Percentiles rank a stretch among this genome's conserved stretches.
These are phyloP conservation scores for Drosophila lacteicornis DNA, from an alignment of 1,140 invertebrate genomes.

Conservation along the genomic window DNA sequence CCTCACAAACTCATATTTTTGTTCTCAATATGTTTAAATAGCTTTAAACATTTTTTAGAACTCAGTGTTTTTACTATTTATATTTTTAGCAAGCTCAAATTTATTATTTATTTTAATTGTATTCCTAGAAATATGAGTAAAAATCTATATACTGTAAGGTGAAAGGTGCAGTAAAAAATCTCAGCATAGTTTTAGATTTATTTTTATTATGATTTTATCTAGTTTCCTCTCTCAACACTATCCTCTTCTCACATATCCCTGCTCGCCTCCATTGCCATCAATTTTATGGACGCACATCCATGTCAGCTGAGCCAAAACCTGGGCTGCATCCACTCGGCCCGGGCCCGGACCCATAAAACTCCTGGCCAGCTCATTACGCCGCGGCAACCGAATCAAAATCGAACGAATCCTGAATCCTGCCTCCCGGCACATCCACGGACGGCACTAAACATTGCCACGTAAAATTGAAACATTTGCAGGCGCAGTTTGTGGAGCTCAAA, in stretches of 20 bases:
- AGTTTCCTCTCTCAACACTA: background rate
- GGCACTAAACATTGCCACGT: constrained; percentile 67
- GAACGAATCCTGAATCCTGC: constrained; percentile 26
- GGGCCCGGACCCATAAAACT: constrained; percentile 59
- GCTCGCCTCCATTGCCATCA: constrained; percentile 54
- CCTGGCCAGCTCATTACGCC: constrained; percentile 67
- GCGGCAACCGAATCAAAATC: constrained; percentile 72
- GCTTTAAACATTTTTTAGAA: no score
- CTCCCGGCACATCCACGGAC: constrained; percentile 18
- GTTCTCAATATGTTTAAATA: no score
- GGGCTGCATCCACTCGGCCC: constrained; percentile 50
- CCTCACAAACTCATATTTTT: no score
- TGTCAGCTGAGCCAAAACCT: constrained; percentile 26
- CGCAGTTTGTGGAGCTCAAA: constrained; percentile 48
- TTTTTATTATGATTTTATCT: no score
- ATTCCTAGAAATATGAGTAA: background rate
- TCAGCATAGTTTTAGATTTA: background rate
- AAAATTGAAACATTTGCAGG: constrained; percentile 73
- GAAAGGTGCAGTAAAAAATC: no score
- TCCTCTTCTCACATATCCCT: constrained; percentile 6
- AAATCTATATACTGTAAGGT: background rate
- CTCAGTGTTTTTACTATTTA: no score
- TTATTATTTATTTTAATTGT: no score
- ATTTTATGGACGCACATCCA: constrained; percentile 71
- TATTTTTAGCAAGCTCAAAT: no score